Evolutionary conservation across 2,113 vertebrate species (phyloP).

Genomic region (Ptilorrhoa leucosticta): DNA sequence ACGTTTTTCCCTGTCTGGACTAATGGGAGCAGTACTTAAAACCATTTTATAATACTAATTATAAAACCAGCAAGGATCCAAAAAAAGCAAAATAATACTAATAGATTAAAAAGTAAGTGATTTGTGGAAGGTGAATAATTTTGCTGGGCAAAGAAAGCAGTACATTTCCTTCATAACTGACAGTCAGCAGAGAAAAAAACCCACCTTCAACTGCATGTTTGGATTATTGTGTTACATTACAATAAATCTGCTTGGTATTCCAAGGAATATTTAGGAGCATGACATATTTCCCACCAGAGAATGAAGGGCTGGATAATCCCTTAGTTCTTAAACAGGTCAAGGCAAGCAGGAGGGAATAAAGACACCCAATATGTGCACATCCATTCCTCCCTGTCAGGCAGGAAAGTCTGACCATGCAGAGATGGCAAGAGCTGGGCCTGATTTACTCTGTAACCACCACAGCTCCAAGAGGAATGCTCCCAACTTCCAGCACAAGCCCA

Average conservation of each 20-base stretch:
- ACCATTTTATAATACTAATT: neutral
- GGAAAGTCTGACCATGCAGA: neutral
- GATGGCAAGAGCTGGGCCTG: neutral
- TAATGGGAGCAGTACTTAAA: neutral
- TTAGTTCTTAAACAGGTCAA: neutral
- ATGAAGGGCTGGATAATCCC: neutral
- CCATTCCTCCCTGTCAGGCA: neutral
- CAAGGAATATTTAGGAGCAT: neutral
- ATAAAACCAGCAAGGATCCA: neutral
- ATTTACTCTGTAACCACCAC: neutral
- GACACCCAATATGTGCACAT: neutral
- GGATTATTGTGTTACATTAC: neutral
- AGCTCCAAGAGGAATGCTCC: neutral
- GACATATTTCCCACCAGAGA: neutral
- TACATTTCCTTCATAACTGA: neutral
- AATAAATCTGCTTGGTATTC: neutral
- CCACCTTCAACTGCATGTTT: neutral
- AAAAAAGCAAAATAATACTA: neutral
- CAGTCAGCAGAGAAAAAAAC: neutral
- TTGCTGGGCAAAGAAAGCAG: neutral
- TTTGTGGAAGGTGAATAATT: neutral
- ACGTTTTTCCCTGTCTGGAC: neutral
- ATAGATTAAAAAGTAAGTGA: neutral
- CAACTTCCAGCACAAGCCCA: neutral
- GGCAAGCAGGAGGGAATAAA: neutral